Conservation (phyloP, 2,888 invertebrate species). For the Oxytorus armatus region DNA sequence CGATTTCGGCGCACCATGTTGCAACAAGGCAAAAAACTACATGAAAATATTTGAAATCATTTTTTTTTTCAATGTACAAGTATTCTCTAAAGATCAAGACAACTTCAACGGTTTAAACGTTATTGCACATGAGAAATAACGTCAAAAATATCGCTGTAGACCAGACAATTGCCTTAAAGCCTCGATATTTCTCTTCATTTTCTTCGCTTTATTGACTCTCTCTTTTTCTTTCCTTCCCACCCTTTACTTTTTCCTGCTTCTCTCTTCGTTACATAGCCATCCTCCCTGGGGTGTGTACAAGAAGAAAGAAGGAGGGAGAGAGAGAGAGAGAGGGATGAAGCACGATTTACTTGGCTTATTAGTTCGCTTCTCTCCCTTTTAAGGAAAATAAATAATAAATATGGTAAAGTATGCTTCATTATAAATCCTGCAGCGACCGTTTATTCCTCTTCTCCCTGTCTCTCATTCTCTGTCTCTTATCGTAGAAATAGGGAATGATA, state of each 20-base stretch:
- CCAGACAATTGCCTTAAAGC: not conserved
- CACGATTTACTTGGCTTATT: constrained; percentile 59
- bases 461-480: constrained; percentile 8
- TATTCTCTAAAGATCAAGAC: no score
- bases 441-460: constrained; percentile 28
- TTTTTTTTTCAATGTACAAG: no score
- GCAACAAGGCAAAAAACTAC: no score
- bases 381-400: constrained; percentile 59
- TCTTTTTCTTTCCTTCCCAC: not conserved
- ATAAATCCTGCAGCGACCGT: constrained; percentile 54
- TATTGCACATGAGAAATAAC: no score
- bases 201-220: constrained; percentile 33
- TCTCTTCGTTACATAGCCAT: constrained; percentile 11
- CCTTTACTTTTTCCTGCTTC: constrained; percentile 17
- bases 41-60: no score
- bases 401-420: constrained; percentile 61
- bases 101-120: no score
- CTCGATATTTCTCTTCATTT: constrained; percentile 45
- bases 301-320: not conserved
- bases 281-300: not conserved
- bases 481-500: no score
- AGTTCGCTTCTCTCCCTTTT: constrained; percentile 44
- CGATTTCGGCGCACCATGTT: no score
- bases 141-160: no score
- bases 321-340: not conserved